Evolutionary conservation across 2,888 invertebrate genomes (phyloP).

Genomic region (Drosophila prolongata): DNA sequence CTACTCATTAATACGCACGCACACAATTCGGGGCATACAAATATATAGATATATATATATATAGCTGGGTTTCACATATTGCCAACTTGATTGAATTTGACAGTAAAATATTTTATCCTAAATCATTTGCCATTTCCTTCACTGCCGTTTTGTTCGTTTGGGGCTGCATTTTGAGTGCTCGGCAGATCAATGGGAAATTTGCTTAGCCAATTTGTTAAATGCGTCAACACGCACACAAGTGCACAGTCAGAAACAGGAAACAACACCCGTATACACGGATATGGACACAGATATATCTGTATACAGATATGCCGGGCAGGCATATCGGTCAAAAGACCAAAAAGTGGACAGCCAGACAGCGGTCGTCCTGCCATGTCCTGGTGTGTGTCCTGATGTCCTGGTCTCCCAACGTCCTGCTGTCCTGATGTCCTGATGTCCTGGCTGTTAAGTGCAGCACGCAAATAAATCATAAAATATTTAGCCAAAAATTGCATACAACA

Average conservation of each 20-base stretch:
- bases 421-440: conserved; percentile 21
- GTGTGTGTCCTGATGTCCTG: conserved; percentile 30
- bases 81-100: conserved; percentile 53
- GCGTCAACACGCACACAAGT: conserved; percentile 24
- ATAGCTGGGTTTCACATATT: conserved; percentile 32
- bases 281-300: not conserved
- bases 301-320: not conserved
- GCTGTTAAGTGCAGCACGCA: conserved; percentile 53
- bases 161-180: conserved; percentile 39
- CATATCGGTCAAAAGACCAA: conserved; percentile 31
- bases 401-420: conserved; percentile 25
- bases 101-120: conserved; percentile 52
- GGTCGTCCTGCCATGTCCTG: conserved; percentile 15
- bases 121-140: conserved; percentile 48
- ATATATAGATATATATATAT: not conserved
- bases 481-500: conserved; percentile 46
- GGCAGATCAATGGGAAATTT: conserved; percentile 52
- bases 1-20: conserved; percentile 47
- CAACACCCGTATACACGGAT: conserved; percentile 2
- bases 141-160: conserved; percentile 15
- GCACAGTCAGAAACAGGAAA: conserved; percentile 1
- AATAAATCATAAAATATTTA: conserved; percentile 55
- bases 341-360: conserved; percentile 34
- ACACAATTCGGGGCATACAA: not conserved
- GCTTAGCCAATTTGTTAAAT: conserved; percentile 54